Base-by-base conservation (phyloP, 1,140 invertebrate species). In the Pemphigus obesinymphae region DNA sequence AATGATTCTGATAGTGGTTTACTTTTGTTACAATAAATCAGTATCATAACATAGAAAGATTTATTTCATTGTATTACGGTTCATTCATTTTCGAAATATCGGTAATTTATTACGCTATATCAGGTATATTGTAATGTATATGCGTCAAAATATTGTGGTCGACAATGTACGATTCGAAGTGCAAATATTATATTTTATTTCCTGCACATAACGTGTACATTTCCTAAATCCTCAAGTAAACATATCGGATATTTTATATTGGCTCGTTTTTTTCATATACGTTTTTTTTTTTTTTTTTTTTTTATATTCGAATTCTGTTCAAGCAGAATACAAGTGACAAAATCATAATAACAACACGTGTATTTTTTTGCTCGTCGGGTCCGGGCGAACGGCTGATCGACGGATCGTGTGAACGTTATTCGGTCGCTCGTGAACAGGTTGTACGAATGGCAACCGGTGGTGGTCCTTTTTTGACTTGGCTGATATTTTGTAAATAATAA, bases 381-480 rank as follows among this genome's bases (percentile, higher is more conserved):
- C n/a, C n/a, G n/a, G n/a, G 8, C 37, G 37, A 3, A 40, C 4
- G 37, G 8, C 37, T 40, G 37, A 8, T 8, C 15, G 70, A 17
- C n/a, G 23, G 40, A 40, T 31, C 73, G 50, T 78, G 73, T 78
- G 73, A 78, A 78, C n/a, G n/a, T n/a, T 45, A 11, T 78, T 78
- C 73, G n/a, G 58, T 89, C 0, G 85, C 88, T 83, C 91, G 92
- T 93, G 87, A 43, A 88, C 87, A 78, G 73, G 73, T 78, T 58
- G 73, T 82, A 13, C 82, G 70, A 26, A 20, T 29, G 66, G n/a
- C 82, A 82, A 70, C 78, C 82, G 75, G 40, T 50, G 75, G 40
- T 50, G 61, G 66, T 70, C 66, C 23, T 34, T 45, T 45, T 70
- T 70, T 5, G 37, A 70, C 66, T 43, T 11, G 11, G 37, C 13